Evolutionary conservation across 2,888 invertebrate species (phyloP).

Genomic region (Caenorhabditis sp.): DNA sequence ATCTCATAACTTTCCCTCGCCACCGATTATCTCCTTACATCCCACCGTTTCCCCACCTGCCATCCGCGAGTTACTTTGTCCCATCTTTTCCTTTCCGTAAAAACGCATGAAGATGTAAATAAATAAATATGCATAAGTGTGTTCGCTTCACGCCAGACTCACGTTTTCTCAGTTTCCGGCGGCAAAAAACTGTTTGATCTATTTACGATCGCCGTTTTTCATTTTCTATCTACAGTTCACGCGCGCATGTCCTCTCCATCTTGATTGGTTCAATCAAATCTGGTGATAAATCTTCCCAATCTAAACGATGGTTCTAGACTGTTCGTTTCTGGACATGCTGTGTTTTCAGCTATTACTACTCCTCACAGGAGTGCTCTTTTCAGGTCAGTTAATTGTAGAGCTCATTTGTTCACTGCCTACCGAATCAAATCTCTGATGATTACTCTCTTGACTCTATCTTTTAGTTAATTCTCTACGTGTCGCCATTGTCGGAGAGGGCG

Average conservation of each 20-base stretch:
- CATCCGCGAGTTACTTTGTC: conserved; percentile 39
- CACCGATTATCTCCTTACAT: background rate
- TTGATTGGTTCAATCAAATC: background rate
- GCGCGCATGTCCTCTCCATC: background rate
- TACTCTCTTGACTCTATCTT: too few relatives aligned
- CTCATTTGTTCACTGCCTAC: too few relatives aligned
- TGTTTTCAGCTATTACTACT: conserved; percentile 6
- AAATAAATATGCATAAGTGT: too few relatives aligned
- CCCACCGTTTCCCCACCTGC: conserved; percentile 17
- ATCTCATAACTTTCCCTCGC: conserved; percentile 6
- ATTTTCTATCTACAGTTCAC: conserved; percentile 1
- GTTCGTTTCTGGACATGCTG: conserved; percentile 15
- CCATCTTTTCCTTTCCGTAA: background rate
- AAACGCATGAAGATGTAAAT: conserved; percentile 30
- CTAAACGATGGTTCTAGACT: background rate
- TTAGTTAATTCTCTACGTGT: conserved; percentile 44
- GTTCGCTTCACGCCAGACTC: too few relatives aligned
- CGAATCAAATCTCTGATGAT: too few relatives aligned
- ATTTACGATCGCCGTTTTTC: background rate
- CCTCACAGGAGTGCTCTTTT: conserved; percentile 16
- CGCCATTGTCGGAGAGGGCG: conserved; percentile 80
- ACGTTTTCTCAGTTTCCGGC: background rate
- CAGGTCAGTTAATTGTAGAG: conserved; percentile 24
- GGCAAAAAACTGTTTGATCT: conserved; percentile 7
- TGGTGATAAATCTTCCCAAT: too few relatives aligned